phyloP scores from a whole-genome alignment of 2,113 vertebrate genomes.

The Tiliqua scincoides region DNA sequence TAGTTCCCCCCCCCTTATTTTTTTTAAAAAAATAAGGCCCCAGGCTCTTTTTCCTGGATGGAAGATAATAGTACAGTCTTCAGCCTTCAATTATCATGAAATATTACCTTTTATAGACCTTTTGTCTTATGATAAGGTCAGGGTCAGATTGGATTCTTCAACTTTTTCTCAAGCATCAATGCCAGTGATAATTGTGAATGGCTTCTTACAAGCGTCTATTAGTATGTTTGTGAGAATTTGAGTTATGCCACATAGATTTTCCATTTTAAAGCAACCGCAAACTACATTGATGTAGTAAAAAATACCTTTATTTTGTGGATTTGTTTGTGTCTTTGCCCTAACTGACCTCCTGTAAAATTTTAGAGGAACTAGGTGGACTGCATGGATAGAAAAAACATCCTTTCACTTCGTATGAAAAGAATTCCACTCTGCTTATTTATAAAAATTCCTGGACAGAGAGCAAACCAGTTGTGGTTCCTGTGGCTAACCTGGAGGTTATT shows the following conservation, averaged over 20 bases:
- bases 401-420: constrained; percentile 51
- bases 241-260: neutral
- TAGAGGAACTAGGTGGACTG: constrained; percentile 34
- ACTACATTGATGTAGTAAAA: constrained; percentile 4
- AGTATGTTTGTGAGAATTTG: neutral
- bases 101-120: neutral
- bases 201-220: neutral
- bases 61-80: neutral
- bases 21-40: no score
- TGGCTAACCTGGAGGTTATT: constrained; percentile 67
- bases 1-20: neutral
- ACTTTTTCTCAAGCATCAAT: no score
- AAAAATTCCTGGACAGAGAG: constrained; percentile 79
- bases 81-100: constrained; percentile 22
- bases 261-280: neutral
- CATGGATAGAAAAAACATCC: constrained; percentile 57
- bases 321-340: constrained; percentile 10
- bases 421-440: constrained; percentile 80
- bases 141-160: neutral
- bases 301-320: constrained; percentile 2
- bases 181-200: neutral
- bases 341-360: constrained; percentile 57
- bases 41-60: neutral
- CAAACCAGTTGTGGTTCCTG: constrained; percentile 77
- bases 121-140: neutral